phyloP scores from a whole-genome alignment of 1,140 invertebrate genomes.

The Drosophila azteca region DNA sequence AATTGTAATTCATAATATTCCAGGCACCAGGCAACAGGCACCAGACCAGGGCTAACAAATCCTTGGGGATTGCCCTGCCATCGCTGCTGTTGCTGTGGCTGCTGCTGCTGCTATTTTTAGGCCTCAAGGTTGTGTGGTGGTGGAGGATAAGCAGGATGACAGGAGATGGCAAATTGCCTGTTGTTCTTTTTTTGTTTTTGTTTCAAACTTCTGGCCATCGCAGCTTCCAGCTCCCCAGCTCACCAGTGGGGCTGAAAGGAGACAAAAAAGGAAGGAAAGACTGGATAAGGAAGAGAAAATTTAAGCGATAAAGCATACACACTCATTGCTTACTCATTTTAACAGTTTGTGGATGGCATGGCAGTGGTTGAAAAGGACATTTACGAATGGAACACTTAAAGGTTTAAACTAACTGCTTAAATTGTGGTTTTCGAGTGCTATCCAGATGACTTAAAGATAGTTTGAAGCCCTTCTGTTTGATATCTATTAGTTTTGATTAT shows the following conservation, averaged over 20 bases:
- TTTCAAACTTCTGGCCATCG: conserved; percentile 49
- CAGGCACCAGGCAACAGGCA: conserved; percentile 1
- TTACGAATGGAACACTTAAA: not conserved
- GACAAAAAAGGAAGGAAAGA: conserved; percentile 14
- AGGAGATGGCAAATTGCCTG: not conserved
- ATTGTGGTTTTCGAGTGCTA: too few relatives aligned
- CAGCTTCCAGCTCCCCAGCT: conserved; percentile 11
- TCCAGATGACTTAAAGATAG: too few relatives aligned
- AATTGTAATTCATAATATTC: conserved; percentile 79
- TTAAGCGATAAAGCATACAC: conserved; percentile 16
- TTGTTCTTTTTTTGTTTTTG: conserved; percentile 18
- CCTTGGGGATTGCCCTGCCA: conserved; percentile 30
- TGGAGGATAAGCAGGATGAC: not conserved
- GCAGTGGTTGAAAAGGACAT: too few relatives aligned
- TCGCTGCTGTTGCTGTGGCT: conserved; percentile 25
- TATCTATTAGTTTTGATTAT: too few relatives aligned
- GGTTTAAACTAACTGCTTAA: not conserved
- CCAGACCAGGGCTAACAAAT: conserved; percentile 26
- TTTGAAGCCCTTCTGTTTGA: too few relatives aligned
- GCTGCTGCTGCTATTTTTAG: conserved; percentile 34
- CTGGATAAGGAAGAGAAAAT: conserved; percentile 28
- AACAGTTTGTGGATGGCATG: too few relatives aligned
- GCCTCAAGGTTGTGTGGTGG: conserved; percentile 39
- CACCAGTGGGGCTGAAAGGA: not conserved
- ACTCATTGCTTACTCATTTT: conserved; percentile 4